Evolutionary conservation across 2,797 vertebrate species (phyloP), one percentile per base, ranked within the genome.

Genomic region (Huso huso): DNA sequence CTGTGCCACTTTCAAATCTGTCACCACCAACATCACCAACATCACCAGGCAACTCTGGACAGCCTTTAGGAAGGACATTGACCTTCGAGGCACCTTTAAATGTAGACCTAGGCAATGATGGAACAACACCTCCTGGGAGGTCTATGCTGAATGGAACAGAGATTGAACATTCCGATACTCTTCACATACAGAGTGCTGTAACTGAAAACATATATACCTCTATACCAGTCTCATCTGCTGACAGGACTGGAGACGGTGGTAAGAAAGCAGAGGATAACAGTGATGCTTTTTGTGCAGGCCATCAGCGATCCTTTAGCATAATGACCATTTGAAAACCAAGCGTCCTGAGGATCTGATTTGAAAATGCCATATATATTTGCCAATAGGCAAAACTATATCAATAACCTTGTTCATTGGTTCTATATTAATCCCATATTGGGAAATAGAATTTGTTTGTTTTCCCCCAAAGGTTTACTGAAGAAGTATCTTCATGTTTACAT

Each of bases 61-160:
- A 6, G 0, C 10, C 6, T 10, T 13, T 58, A n/a, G 11, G 11
- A 58, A 53, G 51, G 12, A 13, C 12, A 58, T 11, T 74, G 57
- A 72, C 67, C 63, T 63, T 68, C 71, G 77, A 76, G 48, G 75
- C 60, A 53, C 62, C 66, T 50, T 60, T 7, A 13, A 69, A 76
- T 70, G 64, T 55, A 59, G 13, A 11, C 13, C 3, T 8, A 65
- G n/a, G 8, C 8, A 7, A 48, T 11, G 10, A 7, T n/a, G 55
- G 13, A n/a, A 7, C 12, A 6, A 11, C 55, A 58, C 15, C 7
- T 62, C 61, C 61, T 13, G 13, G 61, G 9, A 62, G 23, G 9
- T n/a, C n/a, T n/a, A 62, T 23, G 37, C 10, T 18, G 8, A 62
- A 37, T 62, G 61, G 61, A 3, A 48, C 61, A 62, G 6, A 62